Base-by-base conservation (phyloP, 2,113 vertebrate genomes). In the Carettochelys insculpta region DNA sequence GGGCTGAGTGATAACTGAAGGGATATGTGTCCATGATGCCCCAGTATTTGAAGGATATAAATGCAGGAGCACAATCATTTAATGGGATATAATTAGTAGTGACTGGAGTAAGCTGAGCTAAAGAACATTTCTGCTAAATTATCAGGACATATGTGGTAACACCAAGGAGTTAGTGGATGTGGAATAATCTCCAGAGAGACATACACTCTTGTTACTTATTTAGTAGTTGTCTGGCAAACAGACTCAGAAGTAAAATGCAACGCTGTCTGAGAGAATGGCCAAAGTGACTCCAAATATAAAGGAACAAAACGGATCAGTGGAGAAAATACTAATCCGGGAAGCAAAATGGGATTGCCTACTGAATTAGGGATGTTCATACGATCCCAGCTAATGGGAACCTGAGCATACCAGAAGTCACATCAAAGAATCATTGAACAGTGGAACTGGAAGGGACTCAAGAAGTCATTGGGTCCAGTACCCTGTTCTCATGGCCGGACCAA, bases 21-120 rank as follows among this genome's bases (percentile, higher is more conserved):
- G 77, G 82, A 16, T 41, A 65, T 16, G 65, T 85, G 77, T 58
- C 90, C 1, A 0, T 14, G 88, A 47, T 24, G 85, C 76, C 41
- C n/a, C 51, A 76, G 48, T 80, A 88, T 83, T 29, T 65, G 86
- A 90, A 65, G 68, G 50, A 56, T 8, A 31, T 43, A 77, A 87
- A 51, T 65, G 75, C 89, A 79, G 82, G 50, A 56, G 9, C 25
- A 25, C 38, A 68, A 38, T 83, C 50, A 53, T 76, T 89, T 79
- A 77, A 78, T 73, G 85, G 82, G 71, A 86, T 77, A 84, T 86
- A 94, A 95, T 14, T 43, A 79, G 88, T 19, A 51, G 56, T 53
- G 73, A 50, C 25, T 65, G 65, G n/a, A 68, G 83, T 82, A 75
- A 52, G 34, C 24, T 53, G 34, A 76, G 5, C 41, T 84, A n/a